Base-by-base conservation (phyloP, 2,888 invertebrate genomes). In the Papilio protenor region DNA sequence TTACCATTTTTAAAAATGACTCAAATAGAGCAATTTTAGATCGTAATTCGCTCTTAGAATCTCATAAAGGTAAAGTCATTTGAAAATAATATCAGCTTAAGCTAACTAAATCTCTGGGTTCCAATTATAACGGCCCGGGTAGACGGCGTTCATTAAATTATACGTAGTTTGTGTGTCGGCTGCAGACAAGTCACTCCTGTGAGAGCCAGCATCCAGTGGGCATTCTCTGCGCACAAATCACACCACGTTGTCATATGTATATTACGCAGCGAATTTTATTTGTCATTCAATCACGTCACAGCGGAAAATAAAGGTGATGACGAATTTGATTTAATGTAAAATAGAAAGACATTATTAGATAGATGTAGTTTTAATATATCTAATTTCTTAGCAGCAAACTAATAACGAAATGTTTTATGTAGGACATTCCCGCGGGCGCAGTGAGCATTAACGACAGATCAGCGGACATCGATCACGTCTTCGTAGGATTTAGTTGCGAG, bases 401-500 rank as follows among this genome's bases (percentile, higher is more conserved):
- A 33, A 5, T 33, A 33, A 33, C 5, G 33, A 33, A 3, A 33
- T 40, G 40, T 40, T 40, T 6, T 40, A 8, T 16, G 52, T 52
- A n/a, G 55, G n/a, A n/a, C n/a, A n/a, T 55, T 55, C 55, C n/a
- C 10, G 55, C 55, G n/a, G 55, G 10, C n/a, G 55, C n/a, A n/a
- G 55, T n/a, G 12, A 11, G 57, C 23, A 59, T 59, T 59, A 59
- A 16, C 27, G 18, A 64, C 33, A 64, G 33, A 64, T 64, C 64
- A 64, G 33, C 3, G 18, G 64, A 64, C 33, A 64, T 64, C 64
- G 64, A 64, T 64, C 64, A 33, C 27, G 64, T 64, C 33, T 27
- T 64, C 8, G 64, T 33, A 14, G 64, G 64, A 64, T 64, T 64
- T 64, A 64, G 18, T 64, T 64, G 64, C 6, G 33, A 64, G 64